Evolutionary conservation across 2,888 invertebrate species (phyloP), one percentile per base, ranked within the genome.

Genomic region (Catocala sponsa): DNA sequence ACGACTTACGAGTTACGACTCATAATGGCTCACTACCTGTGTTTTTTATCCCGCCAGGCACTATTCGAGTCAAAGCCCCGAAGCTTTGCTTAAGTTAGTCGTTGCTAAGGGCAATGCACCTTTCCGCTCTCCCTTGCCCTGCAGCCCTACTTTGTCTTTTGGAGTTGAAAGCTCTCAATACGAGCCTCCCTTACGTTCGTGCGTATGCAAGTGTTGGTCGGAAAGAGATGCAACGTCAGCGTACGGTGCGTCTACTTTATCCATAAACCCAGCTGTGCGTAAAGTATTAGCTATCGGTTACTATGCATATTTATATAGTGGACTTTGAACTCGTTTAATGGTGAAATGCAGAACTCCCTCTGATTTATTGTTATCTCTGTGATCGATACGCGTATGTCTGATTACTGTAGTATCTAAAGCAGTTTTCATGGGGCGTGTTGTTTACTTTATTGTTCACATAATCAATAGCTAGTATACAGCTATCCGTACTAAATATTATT

Each of bases 61-160:
- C 84, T 85, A 84, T 87, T 86, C 86, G 81, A 91, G 91, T 91
- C 91, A 90, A 92, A 93, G 89, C 84, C 88, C 91, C 87, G 80
- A 78, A 89, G 91, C 87, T 88, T 87, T 86, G 84, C 87, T 89
- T 80, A 81, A 83, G 86, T 89, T 89, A 87, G 89, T 82, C 83
- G 84, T 87, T 84, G 83, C 87, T 88, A 89, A 92, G 94, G 94
- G 92, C 94, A 93, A 87, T 93, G 93, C 91, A 88, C 94, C 91
- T 91, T 88, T 84, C 86, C 89, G 89, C 87, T 91, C 92, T 92
- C 93, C 93, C 92, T 92, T 92, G 89, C 92, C 91, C 92, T 92
- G 91, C 87, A 93, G 93, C 94, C 94, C 94, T 92, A 93, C 91
- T 90, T 94, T 91, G 83, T 82, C 82, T 89, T 91, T 89, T 80